Conservation (phyloP, 2,797 vertebrate genomes). For the Pangasius mekongensis region DNA sequence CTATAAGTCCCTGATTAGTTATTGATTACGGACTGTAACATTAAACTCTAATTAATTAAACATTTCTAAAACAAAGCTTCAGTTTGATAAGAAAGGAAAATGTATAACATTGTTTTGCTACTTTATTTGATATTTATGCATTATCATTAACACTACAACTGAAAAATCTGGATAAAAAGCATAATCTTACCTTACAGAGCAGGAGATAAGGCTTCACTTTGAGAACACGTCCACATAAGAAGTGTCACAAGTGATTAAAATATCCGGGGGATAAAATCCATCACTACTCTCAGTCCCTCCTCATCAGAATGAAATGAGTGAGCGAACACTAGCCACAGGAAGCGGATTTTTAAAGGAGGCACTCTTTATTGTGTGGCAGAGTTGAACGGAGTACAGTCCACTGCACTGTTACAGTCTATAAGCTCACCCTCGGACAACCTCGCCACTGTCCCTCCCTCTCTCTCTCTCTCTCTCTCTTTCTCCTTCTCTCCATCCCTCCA, state of each 20-base stretch:
- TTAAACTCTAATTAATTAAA: neutral
- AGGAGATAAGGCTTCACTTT: conserved; percentile 12
- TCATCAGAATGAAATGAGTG: neutral
- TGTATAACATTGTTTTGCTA: no score
- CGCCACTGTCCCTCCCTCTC: neutral
- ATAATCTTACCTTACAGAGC: conserved; percentile 67
- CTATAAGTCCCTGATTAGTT: neutral
- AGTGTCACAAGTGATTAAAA: conserved; percentile 28
- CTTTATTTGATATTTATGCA: neutral
- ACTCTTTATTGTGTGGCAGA: conserved; percentile 27
- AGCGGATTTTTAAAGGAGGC: conserved; percentile 16
- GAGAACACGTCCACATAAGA: conserved; percentile 28
- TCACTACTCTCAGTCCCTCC: neutral
- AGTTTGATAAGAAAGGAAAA: conserved; percentile 18
- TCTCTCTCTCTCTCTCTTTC: conserved; percentile 6
- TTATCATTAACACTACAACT: neutral
- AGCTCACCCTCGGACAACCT: conserved; percentile 52
- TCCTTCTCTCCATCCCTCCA: conserved; percentile 45
- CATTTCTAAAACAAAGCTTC: neutral
- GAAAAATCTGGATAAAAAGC: neutral
- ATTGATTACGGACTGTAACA: neutral
- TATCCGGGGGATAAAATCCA: conserved; percentile 28
- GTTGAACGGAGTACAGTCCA: conserved; percentile 47
- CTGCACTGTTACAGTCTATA: conserved; percentile 61
- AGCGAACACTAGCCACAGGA: neutral